Percentiles rank a stretch among this genome's conserved stretches.
These are phyloP conservation scores for Synanthedon vespiformis DNA, from an alignment of 2,888 invertebrate species.

Conservation along the genomic window DNA sequence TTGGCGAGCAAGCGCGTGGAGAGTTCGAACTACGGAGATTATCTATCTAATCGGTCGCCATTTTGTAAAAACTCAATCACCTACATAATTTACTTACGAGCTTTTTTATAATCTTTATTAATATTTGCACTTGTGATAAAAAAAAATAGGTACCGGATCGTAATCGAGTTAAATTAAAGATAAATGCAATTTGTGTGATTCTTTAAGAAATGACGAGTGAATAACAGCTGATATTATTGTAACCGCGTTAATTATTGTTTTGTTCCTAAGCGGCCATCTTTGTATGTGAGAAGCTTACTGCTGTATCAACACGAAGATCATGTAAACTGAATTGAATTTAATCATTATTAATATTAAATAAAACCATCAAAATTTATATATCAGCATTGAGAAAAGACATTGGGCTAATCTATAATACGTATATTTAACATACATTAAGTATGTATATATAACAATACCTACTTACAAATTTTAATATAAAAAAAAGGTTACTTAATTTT, in stretches of 20 bases:
- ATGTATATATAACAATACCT: too few species aligned
- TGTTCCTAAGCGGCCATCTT: conserved; percentile 14
- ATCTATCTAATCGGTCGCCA: conserved; percentile 8
- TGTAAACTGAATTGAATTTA: too few species aligned
- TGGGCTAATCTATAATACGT: too few species aligned
- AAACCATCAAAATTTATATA: too few species aligned
- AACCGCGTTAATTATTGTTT: conserved; percentile 24
- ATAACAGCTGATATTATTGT: conserved; percentile 19
- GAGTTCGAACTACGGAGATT: not conserved
- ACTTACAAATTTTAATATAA: too few species aligned
- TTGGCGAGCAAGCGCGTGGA: not conserved
- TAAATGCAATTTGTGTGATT: conserved; percentile 32
- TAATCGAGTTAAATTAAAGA: conserved; percentile 7
- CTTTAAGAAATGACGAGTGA: conserved; percentile 2
- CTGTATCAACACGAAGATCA: conserved; percentile 22
- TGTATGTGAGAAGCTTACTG: conserved; percentile 35
- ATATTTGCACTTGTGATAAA: conserved; percentile 37
- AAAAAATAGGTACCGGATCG: conserved; percentile 7
- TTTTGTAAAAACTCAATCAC: conserved; percentile 22
- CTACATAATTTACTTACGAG: conserved; percentile 38
- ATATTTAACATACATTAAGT: too few species aligned
- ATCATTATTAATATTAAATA: too few species aligned
- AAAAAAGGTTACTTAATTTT: too few species aligned
- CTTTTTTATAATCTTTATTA: conserved; percentile 51
- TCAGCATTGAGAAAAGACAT: too few species aligned